Base-by-base conservation (phyloP, 2,113 vertebrate genomes). In the Sander lucioperca region DNA sequence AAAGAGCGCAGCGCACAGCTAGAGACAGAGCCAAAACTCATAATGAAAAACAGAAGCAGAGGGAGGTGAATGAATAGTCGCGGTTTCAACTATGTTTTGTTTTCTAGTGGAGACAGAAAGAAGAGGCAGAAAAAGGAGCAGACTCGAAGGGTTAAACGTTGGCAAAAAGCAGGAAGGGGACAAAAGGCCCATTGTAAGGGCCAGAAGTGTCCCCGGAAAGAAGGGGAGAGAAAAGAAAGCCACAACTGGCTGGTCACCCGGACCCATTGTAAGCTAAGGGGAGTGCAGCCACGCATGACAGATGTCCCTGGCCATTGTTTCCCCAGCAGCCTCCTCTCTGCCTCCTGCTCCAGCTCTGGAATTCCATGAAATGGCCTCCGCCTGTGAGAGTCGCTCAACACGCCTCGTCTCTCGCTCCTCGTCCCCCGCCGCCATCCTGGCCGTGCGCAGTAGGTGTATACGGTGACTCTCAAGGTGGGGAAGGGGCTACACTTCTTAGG, bases 211-310 rank as follows among this genome's bases (percentile, higher is more conserved):
- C 94, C 93, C 94, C 90, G 91, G 93, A 95, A 95, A 94, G 92
- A 92, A 94, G 91, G 89, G 90, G 90, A 92, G 89, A 84, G 86
- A 93, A 91, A 93, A 93, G 93, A 96, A 95, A 95, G 92, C 93
- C 92, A 94, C 93, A 90, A 90, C 91, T 94, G 90, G 89, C 88
- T 76, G 84, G 89, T 92, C 90, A 92, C 93, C 89, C 88, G 58
- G 90, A 79, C 84, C 92, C 78, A 93, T 95, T 95, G 94, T 95
- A 92, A 91, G 90, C 74, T 67, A 90, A 94, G 88, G 89, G 90
- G 93, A 94, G 94, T 93, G 94, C 94, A 94, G 94, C 95, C 95
- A 95, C 91, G 94, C 95, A 95, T 95, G 95, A 96, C 95, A 96
- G 95, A 96, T 96, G 95, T 94, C 94, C 92, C 74, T 68, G 74